Evolutionary conservation across 2,797 vertebrate species (phyloP).

Genomic region (Rhinichthys osculus): DNA sequence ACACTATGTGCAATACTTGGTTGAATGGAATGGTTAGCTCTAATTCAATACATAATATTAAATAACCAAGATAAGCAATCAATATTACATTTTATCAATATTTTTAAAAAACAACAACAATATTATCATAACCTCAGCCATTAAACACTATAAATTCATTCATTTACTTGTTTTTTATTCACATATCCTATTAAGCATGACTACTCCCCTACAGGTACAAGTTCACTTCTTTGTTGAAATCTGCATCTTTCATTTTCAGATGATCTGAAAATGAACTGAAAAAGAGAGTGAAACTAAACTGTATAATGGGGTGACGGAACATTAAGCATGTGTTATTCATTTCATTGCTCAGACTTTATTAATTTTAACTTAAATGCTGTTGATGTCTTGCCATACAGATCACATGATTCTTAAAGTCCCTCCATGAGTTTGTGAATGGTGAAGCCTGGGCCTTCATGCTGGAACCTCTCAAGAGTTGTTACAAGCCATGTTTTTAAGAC

Average conservation of each 20-base stretch:
- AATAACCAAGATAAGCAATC: background rate
- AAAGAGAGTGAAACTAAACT: slow-evolving; percentile 42
- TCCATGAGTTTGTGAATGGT: slow-evolving; percentile 43
- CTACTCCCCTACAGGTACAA: slow-evolving; percentile 34
- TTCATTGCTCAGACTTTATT: slow-evolving; percentile 36
- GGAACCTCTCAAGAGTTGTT: slow-evolving; percentile 41
- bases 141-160: slow-evolving; percentile 18
- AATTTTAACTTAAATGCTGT: slow-evolving; percentile 40
- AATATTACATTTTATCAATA: background rate
- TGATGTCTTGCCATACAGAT: slow-evolving; percentile 46
- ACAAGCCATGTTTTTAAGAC: slow-evolving; percentile 45
- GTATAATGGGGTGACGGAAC: slow-evolving; percentile 20
- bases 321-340: slow-evolving; percentile 43
- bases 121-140: background rate
- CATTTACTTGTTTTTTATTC: slow-evolving; percentile 31
- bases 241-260: slow-evolving; percentile 34
- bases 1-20: background rate
- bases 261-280: slow-evolving; percentile 36
- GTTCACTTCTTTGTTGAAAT: slow-evolving; percentile 36
- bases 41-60: background rate
- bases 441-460: slow-evolving; percentile 46
- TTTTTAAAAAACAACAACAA: too few relatives aligned
- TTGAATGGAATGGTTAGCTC: background rate
- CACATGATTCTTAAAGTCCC: slow-evolving; percentile 46
- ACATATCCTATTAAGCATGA: slow-evolving; percentile 29